These are phyloP conservation scores for Chondrilla cf. caribensis DNA, from an alignment of 37 sponge, comb jelly and placozoan genomes.

Conservation along the genomic window DNA sequence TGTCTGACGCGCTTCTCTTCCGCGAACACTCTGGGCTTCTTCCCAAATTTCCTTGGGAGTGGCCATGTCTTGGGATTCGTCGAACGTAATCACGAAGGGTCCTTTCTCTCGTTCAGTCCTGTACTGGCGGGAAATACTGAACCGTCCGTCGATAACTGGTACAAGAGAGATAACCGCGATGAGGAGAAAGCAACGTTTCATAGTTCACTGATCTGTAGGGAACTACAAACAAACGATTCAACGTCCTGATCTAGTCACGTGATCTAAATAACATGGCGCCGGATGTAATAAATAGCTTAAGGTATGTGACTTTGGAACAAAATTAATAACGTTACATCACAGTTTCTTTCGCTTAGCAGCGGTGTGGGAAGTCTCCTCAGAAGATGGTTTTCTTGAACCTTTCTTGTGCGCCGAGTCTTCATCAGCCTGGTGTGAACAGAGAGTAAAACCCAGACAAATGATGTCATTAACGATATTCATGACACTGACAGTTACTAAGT, in stretches of 20 bases:
- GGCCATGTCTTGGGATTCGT: not conserved
- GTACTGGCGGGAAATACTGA: constrained; percentile 8
- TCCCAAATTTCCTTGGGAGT: constrained; percentile 3
- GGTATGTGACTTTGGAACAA: too few species aligned
- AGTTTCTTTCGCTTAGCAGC: constrained; percentile 6
- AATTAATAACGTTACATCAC: too few species aligned
- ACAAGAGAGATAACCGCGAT: not conserved
- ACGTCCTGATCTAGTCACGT: too few species aligned
- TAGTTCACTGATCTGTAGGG: not conserved
- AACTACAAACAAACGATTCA: not conserved
- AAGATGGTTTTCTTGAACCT: constrained; percentile 5
- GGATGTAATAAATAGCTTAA: too few species aligned
- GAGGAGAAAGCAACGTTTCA: not conserved
- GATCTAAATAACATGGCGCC: too few species aligned
- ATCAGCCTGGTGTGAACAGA: not conserved
- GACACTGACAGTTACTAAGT: too few species aligned
- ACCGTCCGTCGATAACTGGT: not conserved
- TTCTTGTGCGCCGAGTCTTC: not conserved
- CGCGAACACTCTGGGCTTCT: not conserved
- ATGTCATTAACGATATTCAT: too few species aligned
- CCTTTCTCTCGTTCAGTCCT: not conserved
- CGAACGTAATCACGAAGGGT: not conserved
- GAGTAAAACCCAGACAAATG: not conserved
- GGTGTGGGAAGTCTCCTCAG: not conserved
- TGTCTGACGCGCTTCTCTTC: not conserved